Percentiles rank a stretch among this genome's conserved stretches.
Evolutionary conservation across 2,888 invertebrate genomes (phyloP).

Genomic region (Aquatica leii): DNA sequence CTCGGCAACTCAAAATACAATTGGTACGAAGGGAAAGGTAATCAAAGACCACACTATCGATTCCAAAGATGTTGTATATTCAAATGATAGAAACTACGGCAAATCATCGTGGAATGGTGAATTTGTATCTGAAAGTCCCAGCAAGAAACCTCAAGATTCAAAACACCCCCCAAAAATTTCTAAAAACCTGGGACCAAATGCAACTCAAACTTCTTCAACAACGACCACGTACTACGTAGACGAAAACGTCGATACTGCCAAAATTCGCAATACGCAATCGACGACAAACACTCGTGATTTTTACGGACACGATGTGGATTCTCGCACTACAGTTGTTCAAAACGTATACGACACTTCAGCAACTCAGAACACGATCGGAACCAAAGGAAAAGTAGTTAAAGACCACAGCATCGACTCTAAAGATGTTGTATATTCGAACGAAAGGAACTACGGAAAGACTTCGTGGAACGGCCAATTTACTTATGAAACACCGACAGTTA

Average conservation of each 20-base stretch:
- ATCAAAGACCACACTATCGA: conserved; percentile 63
- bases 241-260: conserved; percentile 50
- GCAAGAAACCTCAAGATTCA: conserved; percentile 16
- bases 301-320: conserved; percentile 50
- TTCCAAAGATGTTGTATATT: conserved; percentile 55
- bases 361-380: conserved; percentile 57
- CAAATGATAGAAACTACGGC: conserved; percentile 57
- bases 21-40: conserved; percentile 60
- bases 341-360: conserved; percentile 57
- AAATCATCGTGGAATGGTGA: conserved; percentile 60
- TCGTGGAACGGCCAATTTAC: conserved; percentile 59
- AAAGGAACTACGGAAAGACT: conserved; percentile 58
- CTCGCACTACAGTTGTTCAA: conserved; percentile 49
- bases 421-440: conserved; percentile 55
- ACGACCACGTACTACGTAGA: conserved; percentile 39
- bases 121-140: conserved; percentile 47
- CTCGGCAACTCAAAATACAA: conserved; percentile 57
- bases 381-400: conserved; percentile 61
- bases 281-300: conserved; percentile 31
- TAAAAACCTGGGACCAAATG: too few relatives aligned
- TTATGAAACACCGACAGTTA: conserved; percentile 24
- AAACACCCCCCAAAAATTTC: too few relatives aligned
- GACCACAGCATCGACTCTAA: conserved; percentile 51
- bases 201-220: too few relatives aligned
- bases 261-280: conserved; percentile 47